These are phyloP conservation scores for Oreotrochilus melanogaster DNA, from an alignment of 2,113 vertebrate genomes.

Conservation along the genomic window DNA sequence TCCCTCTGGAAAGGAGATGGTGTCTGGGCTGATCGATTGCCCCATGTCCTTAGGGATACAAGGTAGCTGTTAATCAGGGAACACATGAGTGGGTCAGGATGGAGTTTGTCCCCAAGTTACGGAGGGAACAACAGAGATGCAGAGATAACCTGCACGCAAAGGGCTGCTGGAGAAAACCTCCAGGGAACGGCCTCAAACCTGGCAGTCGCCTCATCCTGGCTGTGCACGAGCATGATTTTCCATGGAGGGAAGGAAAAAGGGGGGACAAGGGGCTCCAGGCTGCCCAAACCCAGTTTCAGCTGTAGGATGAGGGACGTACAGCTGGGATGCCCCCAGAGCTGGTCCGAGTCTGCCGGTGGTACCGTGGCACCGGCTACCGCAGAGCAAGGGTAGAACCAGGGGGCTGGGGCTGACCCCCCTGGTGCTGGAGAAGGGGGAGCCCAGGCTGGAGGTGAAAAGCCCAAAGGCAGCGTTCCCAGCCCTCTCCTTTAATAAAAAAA, in stretches of 20 bases:
- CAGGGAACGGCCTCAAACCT: neutral
- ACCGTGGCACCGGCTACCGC: accelerated
- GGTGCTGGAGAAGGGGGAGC: accelerated
- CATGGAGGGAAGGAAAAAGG: neutral
- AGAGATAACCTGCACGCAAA: neutral
- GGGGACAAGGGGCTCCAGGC: neutral
- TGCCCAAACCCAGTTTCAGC: neutral
- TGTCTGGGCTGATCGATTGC: neutral
- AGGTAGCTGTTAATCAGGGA: neutral
- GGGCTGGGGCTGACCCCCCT: neutral
- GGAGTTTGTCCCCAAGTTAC: conserved; percentile 16
- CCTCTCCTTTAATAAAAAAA: neutral
- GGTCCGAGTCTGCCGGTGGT: neutral
- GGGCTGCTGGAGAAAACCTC: neutral
- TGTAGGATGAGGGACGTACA: neutral
- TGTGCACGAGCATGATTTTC: neutral
- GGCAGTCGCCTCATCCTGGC: accelerated
- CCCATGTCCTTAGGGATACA: neutral
- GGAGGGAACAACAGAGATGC: neutral
- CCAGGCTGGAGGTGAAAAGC: neutral
- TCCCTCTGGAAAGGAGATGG: neutral
- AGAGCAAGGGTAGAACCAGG: neutral
- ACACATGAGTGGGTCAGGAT: neutral
- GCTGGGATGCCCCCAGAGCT: neutral
- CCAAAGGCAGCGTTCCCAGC: accelerated